Conservation (phyloP, 2,113 vertebrate species). For the Fulmarus glacialis region DNA sequence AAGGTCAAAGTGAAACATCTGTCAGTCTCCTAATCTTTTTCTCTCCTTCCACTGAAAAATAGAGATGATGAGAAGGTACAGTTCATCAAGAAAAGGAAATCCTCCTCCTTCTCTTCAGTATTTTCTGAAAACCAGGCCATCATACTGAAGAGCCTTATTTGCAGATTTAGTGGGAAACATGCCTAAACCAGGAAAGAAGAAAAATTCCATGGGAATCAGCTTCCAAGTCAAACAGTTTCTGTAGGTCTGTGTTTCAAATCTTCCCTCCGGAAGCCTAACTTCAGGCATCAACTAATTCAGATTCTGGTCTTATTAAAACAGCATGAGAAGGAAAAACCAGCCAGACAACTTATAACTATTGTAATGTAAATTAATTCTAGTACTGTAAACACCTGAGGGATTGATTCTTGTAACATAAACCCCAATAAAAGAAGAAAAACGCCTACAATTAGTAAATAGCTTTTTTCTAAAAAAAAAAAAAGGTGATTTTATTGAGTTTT, state of each 20-base stretch:
- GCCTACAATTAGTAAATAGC: not conserved
- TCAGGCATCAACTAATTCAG: constrained; percentile 18
- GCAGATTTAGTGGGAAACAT: constrained; percentile 39
- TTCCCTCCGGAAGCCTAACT: constrained; percentile 22
- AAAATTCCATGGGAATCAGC: constrained; percentile 32
- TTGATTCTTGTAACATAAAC: not conserved
- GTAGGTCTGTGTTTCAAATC: constrained; percentile 58
- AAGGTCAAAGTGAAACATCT: constrained; percentile 20
- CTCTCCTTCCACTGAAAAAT: not conserved
- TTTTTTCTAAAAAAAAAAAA: constrained; percentile 71
- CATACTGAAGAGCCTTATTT: not conserved
- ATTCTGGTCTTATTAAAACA: constrained; percentile 33
- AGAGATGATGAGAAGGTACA: not conserved
- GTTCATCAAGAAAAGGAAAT: constrained; percentile 30
- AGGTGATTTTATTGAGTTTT: constrained; percentile 88
- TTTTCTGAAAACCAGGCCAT: constrained; percentile 43
- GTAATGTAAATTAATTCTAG: not conserved
- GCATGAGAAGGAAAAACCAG: not conserved
- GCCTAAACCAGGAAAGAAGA: constrained; percentile 39
- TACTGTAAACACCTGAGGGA: not conserved
- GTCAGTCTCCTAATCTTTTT: not conserved
- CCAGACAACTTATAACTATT: not conserved
- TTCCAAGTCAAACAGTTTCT: constrained; percentile 62
- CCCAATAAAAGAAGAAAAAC: not conserved
- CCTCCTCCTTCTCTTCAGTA: not conserved